Base-by-base conservation (phyloP, 2,888 invertebrate genomes). In the Rhimphoctona megacephalus region DNA sequence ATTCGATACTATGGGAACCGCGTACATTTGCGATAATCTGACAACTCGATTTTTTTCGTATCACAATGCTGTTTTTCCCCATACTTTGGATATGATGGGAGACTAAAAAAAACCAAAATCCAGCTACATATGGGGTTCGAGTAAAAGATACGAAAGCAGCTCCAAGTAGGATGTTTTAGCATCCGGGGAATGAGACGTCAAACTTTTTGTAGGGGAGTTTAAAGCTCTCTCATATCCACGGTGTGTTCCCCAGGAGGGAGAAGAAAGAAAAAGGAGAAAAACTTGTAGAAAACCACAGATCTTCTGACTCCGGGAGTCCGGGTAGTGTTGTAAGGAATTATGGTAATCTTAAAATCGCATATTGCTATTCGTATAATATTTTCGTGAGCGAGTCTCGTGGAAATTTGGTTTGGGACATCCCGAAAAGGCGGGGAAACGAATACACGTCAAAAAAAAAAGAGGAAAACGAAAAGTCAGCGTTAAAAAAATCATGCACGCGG, bases 291-390 rank as follows among this genome's bases (percentile, higher is more conserved):
- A 84, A 67, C 83, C 66, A 61, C 76, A 74, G 66, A 80, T 83
- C 83, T 54, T 25, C 73, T 52, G 70, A 79, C 64, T 85, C 64
- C 54, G 25, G 17, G 67, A 72, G 79, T 76, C 66, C 79, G 79
- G 79, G 66, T 61, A 85, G 82, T 84, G 83, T 85, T 85, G 80
- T 82, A 84, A 89, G 88, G 89, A 88, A 92, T 92, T 92, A 92
- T 92, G 91, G 90, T 92, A 92, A 92, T 92, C 89, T 88, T 70
- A 79, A 86, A 86, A 89, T 91, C 89, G 89, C 89, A 90, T 92
- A 91, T 90, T 90, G 89, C 87, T 83, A 85, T 85, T 86, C 88
- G 83, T 85, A 88, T 73, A 87, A 81, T 84, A 81, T 87, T 85
- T 66, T 64, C 49, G 73, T 61, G 72, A 61, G 69, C 67, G 77